A percentile compares a stretch with the other conserved stretches of the same genome.
Evolutionary conservation across 2,797 vertebrate genomes (phyloP).

Genomic region (Phaenicophaeus curvirostris): DNA sequence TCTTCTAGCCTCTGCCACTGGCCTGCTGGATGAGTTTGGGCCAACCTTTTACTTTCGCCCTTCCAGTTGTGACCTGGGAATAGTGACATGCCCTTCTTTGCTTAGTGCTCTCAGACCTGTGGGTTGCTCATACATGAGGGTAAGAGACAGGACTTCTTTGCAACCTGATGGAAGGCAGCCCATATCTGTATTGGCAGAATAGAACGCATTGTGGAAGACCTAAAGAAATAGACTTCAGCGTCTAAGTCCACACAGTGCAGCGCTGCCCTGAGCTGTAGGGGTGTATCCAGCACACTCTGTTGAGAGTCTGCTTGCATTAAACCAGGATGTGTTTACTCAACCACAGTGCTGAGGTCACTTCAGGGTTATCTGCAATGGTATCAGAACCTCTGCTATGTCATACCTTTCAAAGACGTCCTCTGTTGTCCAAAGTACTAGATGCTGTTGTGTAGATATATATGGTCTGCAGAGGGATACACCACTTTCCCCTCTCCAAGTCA

Average conservation of each 20-base stretch:
- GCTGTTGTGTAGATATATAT: neutral
- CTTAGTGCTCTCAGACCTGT: neutral
- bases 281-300: accelerated
- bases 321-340: neutral
- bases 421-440: neutral
- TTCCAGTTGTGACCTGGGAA: neutral
- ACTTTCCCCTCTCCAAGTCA: neutral
- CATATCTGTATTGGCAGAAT: neutral
- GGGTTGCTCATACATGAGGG: neutral
- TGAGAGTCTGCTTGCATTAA: neutral
- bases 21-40: neutral
- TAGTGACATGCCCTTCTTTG: neutral
- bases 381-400: neutral
- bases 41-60: neutral
- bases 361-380: neutral
- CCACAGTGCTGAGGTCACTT: accelerated
- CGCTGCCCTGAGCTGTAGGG: neutral
- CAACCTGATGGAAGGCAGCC: neutral
- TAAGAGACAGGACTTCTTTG: neutral
- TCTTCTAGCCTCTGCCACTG: neutral
- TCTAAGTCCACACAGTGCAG: neutral
- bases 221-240: neutral
- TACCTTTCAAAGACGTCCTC: neutral
- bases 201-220: neutral
- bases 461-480: neutral